phyloP scores from a whole-genome alignment of 2,797 vertebrate genomes.

The Nothura maculosa region DNA sequence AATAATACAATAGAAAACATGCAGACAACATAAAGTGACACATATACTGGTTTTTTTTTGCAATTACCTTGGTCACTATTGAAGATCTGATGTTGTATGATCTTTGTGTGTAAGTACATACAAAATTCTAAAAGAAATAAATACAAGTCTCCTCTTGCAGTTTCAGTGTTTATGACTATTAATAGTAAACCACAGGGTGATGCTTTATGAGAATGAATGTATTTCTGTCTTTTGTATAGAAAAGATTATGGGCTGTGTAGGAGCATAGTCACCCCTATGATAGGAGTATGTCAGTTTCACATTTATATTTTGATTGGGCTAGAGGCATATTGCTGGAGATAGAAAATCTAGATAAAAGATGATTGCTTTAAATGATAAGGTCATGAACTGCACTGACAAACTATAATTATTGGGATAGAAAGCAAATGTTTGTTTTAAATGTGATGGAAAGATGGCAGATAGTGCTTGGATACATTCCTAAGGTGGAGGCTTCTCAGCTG shows the following conservation, averaged over 20 bases:
- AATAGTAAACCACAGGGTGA: not conserved
- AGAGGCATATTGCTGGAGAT: not conserved
- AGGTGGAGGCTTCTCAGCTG: not conserved
- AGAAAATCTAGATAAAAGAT: not conserved
- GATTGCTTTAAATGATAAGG: not conserved
- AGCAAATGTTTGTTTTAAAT: not conserved
- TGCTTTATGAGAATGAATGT: not conserved
- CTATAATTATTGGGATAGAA: not conserved
- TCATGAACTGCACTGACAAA: not conserved
- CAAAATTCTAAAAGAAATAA: slow-evolving; percentile 10
- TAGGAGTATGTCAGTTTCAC: not conserved
- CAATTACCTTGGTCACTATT: slow-evolving; percentile 21
- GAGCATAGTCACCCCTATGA: not conserved
- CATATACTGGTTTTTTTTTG: not conserved
- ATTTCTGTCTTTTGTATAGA: not conserved
- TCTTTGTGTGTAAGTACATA: not conserved
- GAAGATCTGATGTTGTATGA: not conserved
- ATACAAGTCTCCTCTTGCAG: not conserved
- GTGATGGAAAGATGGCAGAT: not conserved
- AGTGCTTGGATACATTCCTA: not conserved
- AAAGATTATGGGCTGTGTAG: not conserved
- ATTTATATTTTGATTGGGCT: not conserved
- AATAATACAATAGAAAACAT: slow-evolving; percentile 26
- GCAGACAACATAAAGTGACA: not conserved
- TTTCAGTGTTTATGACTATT: not conserved